Conservation (phyloP, 1,140 invertebrate species). For the Psix sp. region DNA sequence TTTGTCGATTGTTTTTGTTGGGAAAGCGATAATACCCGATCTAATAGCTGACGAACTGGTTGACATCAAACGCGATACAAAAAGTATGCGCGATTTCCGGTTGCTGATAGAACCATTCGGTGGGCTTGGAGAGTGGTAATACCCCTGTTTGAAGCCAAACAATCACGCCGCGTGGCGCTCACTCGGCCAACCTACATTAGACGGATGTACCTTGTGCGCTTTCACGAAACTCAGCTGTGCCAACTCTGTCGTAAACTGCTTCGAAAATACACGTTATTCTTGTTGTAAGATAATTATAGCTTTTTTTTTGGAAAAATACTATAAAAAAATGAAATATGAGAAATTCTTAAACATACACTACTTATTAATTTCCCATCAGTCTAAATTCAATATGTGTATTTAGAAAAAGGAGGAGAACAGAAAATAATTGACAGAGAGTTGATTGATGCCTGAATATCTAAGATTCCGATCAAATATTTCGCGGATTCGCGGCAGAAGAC, state of each 20-base stretch:
- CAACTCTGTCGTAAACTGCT: conserved; percentile 15
- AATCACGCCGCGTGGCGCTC: conserved; percentile 58
- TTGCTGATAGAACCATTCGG: conserved; percentile 16
- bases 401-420: not conserved
- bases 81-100: conserved; percentile 41
- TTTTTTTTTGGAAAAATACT: not conserved
- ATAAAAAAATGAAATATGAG: too few species aligned
- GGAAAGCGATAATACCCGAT: conserved; percentile 8
- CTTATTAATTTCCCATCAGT: too few species aligned
- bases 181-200: conserved; percentile 64
- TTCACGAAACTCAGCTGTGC: conserved; percentile 44
- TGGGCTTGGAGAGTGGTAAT: conserved; percentile 56
- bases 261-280: not conserved
- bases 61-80: conserved; percentile 26
- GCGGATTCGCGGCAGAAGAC: too few species aligned
- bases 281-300: conserved; percentile 2
- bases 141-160: conserved; percentile 62
- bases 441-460: too few species aligned
- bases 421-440: not conserved
- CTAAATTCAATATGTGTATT: not conserved
- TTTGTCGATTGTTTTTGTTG: not conserved
- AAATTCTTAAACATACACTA: too few species aligned
- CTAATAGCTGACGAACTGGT: conserved; percentile 13
- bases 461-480: too few species aligned
- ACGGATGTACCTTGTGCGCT: conserved; percentile 57